phyloP scores from a whole-genome alignment of 2,888 invertebrate genomes.

The Apamea crenata region DNA sequence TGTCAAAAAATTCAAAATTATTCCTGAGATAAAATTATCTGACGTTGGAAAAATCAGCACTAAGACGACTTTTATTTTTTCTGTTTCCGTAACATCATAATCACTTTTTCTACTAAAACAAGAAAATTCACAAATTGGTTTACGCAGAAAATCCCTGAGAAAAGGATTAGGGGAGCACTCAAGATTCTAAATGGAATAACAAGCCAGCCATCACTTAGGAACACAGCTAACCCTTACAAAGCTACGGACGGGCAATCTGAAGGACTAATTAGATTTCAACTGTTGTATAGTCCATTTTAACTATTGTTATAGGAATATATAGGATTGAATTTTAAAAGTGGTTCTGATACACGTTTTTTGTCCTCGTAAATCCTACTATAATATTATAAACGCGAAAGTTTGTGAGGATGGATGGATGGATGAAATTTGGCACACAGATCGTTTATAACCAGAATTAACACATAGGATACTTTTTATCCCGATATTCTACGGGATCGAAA shows the following conservation, averaged over 20 bases:
- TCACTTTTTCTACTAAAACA: neutral
- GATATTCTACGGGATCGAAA: no score
- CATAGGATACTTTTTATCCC: no score
- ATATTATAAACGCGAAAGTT: no score
- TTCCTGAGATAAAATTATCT: no score
- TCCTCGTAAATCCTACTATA: neutral
- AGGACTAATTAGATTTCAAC: constrained; percentile 25
- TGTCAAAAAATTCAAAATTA: no score
- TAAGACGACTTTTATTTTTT: no score
- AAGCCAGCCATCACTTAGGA: constrained; percentile 15
- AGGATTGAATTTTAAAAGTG: neutral
- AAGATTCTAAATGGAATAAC: constrained; percentile 22
- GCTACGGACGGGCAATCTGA: neutral
- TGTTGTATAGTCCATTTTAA: no score
- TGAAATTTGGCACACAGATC: no score
- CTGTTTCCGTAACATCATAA: neutral
- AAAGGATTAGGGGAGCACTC: constrained; percentile 39
- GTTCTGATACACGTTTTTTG: neutral
- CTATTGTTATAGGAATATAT: neutral
- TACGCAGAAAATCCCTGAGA: constrained; percentile 15
- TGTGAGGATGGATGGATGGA: no score
- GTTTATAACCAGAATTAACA: no score
- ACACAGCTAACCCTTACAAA: neutral
- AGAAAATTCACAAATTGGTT: constrained; percentile 6
- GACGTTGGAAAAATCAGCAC: no score